These are phyloP conservation scores for Campylomormyrus numenius DNA, from an alignment of 2,113 vertebrate genomes.

Conservation along the genomic window DNA sequence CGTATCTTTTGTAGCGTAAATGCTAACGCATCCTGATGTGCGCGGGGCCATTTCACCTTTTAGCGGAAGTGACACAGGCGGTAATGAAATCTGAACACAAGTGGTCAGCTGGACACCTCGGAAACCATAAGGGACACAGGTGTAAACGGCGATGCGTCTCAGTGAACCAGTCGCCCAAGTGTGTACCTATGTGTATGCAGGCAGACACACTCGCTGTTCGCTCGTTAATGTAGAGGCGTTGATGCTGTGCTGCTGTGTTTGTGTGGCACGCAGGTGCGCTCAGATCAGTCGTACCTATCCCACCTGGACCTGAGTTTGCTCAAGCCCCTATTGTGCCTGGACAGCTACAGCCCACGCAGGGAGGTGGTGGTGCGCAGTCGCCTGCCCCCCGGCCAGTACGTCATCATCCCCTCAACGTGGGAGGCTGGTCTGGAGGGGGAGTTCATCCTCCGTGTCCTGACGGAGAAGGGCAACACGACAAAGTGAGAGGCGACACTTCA, in stretches of 20 bases:
- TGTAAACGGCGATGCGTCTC: not conserved
- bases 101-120: not conserved
- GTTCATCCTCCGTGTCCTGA: conserved; percentile 62
- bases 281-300: conserved; percentile 33
- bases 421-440: conserved; percentile 46
- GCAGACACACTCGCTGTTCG: not conserved
- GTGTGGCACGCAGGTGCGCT: conserved; percentile 38
- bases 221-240: not conserved
- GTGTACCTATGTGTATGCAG: not conserved
- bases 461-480: conserved; percentile 47
- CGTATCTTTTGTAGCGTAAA: not conserved
- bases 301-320: conserved; percentile 28
- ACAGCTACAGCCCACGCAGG: conserved; percentile 26
- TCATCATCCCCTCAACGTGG: conserved; percentile 55
- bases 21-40: not conserved
- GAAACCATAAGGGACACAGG: not conserved
- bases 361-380: conserved; percentile 53
- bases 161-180: not conserved
- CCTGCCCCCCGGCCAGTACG: conserved; percentile 54
- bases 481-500: conserved; percentile 41
- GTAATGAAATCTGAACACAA: not conserved
- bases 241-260: not conserved
- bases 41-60: not conserved
- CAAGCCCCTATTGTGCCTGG: conserved; percentile 29
- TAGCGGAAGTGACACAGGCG: not conserved